Conservation (phyloP, 2,113 vertebrate species). For the Sakesphorus luctuosus region DNA sequence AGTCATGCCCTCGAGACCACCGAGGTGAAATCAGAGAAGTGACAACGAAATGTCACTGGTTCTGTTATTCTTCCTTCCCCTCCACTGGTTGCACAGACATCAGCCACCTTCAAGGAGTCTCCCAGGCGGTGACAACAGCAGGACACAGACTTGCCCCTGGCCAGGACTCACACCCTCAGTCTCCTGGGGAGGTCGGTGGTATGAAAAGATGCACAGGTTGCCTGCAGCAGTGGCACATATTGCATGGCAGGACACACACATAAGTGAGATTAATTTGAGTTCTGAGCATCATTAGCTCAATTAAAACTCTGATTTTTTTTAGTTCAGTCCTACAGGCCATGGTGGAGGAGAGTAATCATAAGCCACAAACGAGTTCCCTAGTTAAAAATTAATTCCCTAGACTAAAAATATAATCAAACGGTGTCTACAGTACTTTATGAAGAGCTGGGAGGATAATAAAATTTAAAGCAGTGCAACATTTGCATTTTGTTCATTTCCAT, state of each 20-base stretch:
- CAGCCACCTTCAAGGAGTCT: neutral
- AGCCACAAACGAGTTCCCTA: constrained; percentile 49
- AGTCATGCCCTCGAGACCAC: neutral
- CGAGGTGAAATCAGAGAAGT: neutral
- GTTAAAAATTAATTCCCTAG: constrained; percentile 70
- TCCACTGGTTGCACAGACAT: neutral
- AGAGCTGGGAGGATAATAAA: constrained; percentile 69
- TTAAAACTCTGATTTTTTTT: constrained; percentile 63
- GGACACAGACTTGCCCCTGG: neutral
- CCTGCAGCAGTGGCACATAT: neutral
- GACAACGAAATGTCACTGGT: neutral
- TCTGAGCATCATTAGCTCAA: constrained; percentile 65
- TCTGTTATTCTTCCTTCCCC: neutral
- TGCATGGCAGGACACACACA: constrained; percentile 26
- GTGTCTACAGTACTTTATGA: constrained; percentile 62
- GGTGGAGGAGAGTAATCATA: constrained; percentile 40
- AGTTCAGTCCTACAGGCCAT: constrained; percentile 64
- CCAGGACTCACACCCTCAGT: neutral
- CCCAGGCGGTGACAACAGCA: neutral
- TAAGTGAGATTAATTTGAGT: constrained; percentile 58
- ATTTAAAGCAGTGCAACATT: constrained; percentile 61
- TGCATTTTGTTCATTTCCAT: constrained; percentile 54
- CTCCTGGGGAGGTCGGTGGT: neutral
- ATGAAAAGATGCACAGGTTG: neutral
- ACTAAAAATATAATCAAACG: constrained; percentile 71